phyloP scores from a whole-genome alignment of 1,140 invertebrate species.

The Zophobas morio region DNA sequence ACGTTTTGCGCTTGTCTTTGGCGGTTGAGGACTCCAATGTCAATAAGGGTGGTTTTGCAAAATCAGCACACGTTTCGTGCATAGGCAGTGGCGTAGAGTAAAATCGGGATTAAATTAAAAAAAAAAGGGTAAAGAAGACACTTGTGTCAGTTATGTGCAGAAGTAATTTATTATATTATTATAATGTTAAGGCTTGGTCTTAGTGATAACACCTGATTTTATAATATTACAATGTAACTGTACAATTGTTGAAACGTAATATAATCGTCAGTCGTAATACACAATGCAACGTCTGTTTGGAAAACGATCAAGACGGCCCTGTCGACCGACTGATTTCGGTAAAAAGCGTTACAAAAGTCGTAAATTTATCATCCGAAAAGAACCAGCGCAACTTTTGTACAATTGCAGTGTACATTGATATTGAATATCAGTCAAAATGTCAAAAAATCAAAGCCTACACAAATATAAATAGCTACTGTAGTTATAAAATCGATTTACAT shows the following conservation, averaged over 20 bases:
- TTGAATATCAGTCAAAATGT: conserved; percentile 59
- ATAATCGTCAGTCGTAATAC: conserved; percentile 51
- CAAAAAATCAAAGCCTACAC: conserved; percentile 54
- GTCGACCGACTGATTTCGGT: conserved; percentile 2
- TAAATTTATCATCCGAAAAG: not conserved
- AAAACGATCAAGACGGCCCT: conserved; percentile 28
- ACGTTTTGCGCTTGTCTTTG: too few relatives aligned
- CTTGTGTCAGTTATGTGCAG: conserved; percentile 60
- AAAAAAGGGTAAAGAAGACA: conserved; percentile 1
- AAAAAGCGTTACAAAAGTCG: conserved; percentile 24
- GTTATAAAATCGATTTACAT: conserved; percentile 58
- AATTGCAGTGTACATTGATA: conserved; percentile 58
- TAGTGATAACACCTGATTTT: conserved; percentile 66
- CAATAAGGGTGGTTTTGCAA: too few relatives aligned
- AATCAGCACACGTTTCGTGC: too few relatives aligned
- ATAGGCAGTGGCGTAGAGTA: too few relatives aligned
- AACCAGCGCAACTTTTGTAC: conserved; percentile 56
- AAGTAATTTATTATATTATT: conserved; percentile 66
- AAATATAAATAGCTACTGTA: conserved; percentile 55
- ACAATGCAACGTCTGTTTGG: conserved; percentile 45
- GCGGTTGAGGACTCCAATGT: too few relatives aligned
- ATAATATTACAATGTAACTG: conserved; percentile 62
- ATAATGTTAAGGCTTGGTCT: conserved; percentile 67
- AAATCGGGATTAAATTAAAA: not conserved
- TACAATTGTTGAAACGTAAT: conserved; percentile 59